A percentile compares a stretch with the other conserved stretches of the same genome.
These are phyloP conservation scores for Heliconius congener DNA, from an alignment of 1,140 invertebrate genomes.

Conservation along the genomic window DNA sequence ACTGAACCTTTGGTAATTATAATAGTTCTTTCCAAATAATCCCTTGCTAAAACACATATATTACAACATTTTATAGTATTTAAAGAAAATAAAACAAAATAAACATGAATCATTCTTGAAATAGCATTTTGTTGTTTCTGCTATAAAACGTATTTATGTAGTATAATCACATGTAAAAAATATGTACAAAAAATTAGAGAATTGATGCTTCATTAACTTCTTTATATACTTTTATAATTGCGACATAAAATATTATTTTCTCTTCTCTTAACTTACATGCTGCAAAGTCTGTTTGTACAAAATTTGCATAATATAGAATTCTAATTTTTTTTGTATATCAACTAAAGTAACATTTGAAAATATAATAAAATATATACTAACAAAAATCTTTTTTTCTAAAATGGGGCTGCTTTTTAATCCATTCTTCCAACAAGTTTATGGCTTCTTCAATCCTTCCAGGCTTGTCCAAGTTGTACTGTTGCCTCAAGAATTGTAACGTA, in stretches of 20 bases:
- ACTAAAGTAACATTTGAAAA: neutral
- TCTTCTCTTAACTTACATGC: too few species aligned
- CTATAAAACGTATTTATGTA: too few species aligned
- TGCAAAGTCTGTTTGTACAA: too few species aligned
- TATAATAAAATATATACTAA: conserved; percentile 28
- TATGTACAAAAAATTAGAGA: too few species aligned
- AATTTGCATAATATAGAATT: too few species aligned
- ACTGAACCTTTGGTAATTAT: conserved; percentile 45
- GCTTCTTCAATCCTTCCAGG: conserved; percentile 34
- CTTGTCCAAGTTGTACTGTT: conserved; percentile 39
- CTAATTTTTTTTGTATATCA: neutral
- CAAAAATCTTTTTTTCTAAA: conserved; percentile 39
- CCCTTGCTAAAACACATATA: conserved; percentile 29
- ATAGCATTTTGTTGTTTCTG: neutral
- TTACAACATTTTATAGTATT: neutral
- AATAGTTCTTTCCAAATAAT: conserved; percentile 42
- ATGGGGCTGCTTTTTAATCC: conserved; percentile 41
- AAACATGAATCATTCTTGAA: neutral
- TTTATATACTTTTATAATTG: too few species aligned
- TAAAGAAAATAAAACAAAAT: neutral
- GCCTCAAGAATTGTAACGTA: conserved; percentile 31
- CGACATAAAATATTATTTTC: too few species aligned
- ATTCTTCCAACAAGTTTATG: conserved; percentile 36
- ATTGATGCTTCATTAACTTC: too few species aligned
- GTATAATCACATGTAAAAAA: too few species aligned